These are phyloP conservation scores for Gastracanthus pulcherrimus DNA, from an alignment of 2,888 invertebrate genomes.

Conservation along the genomic window DNA sequence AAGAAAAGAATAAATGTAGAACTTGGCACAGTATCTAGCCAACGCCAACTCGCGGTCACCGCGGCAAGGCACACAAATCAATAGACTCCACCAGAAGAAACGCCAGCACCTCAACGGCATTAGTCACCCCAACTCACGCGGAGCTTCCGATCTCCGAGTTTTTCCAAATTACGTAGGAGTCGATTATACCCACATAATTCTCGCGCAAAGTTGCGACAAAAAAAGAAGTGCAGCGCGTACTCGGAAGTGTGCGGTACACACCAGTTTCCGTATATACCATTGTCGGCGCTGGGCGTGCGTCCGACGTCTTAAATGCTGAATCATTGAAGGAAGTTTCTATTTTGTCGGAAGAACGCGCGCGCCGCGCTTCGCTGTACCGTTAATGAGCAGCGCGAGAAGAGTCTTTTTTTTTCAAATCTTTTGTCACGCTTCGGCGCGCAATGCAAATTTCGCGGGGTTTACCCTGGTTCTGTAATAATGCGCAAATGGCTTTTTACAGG, in stretches of 20 bases:
- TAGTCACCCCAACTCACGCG: slow-evolving; percentile 6
- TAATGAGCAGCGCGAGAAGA: slow-evolving; percentile 1
- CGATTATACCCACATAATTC: not conserved
- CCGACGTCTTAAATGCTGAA: slow-evolving; percentile 24
- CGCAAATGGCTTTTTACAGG: not conserved
- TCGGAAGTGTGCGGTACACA: slow-evolving; percentile 12
- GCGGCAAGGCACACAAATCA: not conserved
- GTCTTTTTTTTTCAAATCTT: not conserved
- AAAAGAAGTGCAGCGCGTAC: not conserved
- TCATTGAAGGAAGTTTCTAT: slow-evolving; percentile 39
- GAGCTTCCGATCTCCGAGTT: not conserved
- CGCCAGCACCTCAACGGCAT: not conserved
- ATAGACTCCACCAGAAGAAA: too few species aligned
- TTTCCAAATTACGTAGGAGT: slow-evolving; percentile 44
- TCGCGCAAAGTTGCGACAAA: not conserved
- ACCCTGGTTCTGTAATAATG: not conserved
- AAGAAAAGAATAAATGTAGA: not conserved
- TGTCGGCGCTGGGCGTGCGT: not conserved
- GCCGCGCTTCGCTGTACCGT: not conserved
- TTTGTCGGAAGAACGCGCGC: not conserved
- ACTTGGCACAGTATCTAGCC: not conserved
- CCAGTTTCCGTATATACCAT: not conserved
- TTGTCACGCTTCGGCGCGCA: not conserved
- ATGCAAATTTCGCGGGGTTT: slow-evolving; percentile 15
- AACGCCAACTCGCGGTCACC: not conserved